Evolutionary conservation across 2,888 invertebrate genomes (phyloP).

Genomic region (Macrosoma leucophasiata): DNA sequence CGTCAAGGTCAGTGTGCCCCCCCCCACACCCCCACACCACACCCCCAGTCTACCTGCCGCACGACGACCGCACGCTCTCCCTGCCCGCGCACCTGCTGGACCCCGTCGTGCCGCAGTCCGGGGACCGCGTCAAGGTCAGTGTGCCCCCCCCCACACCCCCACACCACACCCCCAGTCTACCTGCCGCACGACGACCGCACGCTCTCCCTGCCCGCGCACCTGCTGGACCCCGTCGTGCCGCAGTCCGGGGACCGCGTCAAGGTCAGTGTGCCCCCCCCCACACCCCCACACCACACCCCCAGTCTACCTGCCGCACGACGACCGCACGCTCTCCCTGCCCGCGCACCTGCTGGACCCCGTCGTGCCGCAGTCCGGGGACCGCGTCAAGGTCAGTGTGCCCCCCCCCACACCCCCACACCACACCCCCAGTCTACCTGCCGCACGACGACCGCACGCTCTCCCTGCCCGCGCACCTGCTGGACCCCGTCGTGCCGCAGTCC

Average conservation of each 20-base stretch:
- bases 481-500: slow-evolving; percentile 91
- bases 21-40: too few species aligned
- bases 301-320: slow-evolving; percentile 90
- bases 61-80: slow-evolving; percentile 91
- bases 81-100: slow-evolving; percentile 91
- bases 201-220: slow-evolving; percentile 89
- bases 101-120: slow-evolving; percentile 90
- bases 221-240: slow-evolving; percentile 93
- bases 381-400: slow-evolving; percentile 86
- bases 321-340: slow-evolving; percentile 90
- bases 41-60: slow-evolving; percentile 89
- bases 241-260: slow-evolving; percentile 90
- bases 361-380: slow-evolving; percentile 88
- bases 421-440: slow-evolving; percentile 90
- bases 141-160: too few species aligned
- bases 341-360: slow-evolving; percentile 94
- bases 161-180: slow-evolving; percentile 91
- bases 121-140: slow-evolving; percentile 88
- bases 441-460: slow-evolving; percentile 92
- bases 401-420: too few species aligned
- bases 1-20: too few species aligned
- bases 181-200: slow-evolving; percentile 91
- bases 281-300: too few species aligned
- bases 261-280: too few species aligned
- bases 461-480: slow-evolving; percentile 89